Evolutionary conservation across 2,888 invertebrate genomes (phyloP).

Genomic region (Hofmannophila pseudospretella): DNA sequence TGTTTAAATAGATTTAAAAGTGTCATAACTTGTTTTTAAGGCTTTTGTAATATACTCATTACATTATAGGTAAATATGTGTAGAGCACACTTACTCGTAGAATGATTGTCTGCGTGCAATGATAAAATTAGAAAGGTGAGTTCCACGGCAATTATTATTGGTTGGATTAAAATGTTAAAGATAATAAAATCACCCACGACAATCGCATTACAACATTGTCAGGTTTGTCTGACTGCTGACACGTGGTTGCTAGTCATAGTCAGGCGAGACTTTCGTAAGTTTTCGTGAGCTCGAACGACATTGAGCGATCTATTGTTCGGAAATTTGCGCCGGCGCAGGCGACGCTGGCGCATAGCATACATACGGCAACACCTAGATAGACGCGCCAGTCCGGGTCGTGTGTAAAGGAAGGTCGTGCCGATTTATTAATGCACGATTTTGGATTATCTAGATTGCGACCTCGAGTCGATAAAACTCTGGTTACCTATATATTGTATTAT

Average conservation of each 20-base stretch:
- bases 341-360: constrained; percentile 5
- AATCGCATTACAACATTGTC: constrained; percentile 8
- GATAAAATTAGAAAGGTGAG: too few species aligned
- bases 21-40: too few species aligned
- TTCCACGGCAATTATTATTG: background rate
- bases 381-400: constrained; percentile 45
- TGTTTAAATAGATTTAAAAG: too few species aligned
- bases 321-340: constrained; percentile 16
- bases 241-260: constrained; percentile 6
- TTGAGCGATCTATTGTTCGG: constrained; percentile 62
- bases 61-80: too few species aligned
- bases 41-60: too few species aligned
- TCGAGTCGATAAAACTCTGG: too few species aligned
- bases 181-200: constrained; percentile 1
- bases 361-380: constrained; percentile 3
- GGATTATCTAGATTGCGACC: constrained; percentile 12
- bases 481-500: too few species aligned
- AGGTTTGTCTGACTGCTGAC: constrained; percentile 1
- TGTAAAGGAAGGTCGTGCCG: constrained; percentile 47
- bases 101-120: too few species aligned
- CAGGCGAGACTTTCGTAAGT: constrained; percentile 57
- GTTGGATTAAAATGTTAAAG: background rate
- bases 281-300: constrained; percentile 61
- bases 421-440: constrained; percentile 23
- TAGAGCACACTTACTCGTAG: too few species aligned